A percentile compares a stretch with the other conserved stretches of the same genome.
Evolutionary conservation across 2,113 vertebrate species (phyloP).

Genomic region (Podocnemis expansa): DNA sequence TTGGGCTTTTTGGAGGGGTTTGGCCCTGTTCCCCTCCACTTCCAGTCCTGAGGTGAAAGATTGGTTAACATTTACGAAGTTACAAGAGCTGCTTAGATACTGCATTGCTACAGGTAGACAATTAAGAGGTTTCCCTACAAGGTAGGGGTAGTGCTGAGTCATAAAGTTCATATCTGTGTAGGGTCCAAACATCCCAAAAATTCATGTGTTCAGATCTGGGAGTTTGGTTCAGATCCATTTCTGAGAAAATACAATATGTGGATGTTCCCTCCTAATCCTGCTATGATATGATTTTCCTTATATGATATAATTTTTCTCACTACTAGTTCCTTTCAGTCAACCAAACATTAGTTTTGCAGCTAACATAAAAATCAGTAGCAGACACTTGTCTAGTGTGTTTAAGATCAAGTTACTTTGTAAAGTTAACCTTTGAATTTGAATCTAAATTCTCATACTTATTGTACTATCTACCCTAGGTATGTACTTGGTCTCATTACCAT

Average conservation of each 20-base stretch:
- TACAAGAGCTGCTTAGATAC: neutral
- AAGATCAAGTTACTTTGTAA: neutral
- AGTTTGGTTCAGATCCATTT: neutral
- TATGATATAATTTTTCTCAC: neutral
- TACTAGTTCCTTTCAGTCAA: neutral
- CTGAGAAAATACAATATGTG: neutral
- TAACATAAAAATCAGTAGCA: neutral
- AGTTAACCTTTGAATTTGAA: neutral
- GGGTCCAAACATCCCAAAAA: neutral
- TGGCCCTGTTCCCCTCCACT: neutral
- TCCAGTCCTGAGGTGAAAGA: neutral
- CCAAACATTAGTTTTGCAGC: neutral
- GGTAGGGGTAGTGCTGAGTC: neutral
- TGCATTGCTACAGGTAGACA: neutral
- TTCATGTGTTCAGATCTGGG: neutral
- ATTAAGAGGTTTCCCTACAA: neutral
- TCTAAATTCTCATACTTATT: neutral
- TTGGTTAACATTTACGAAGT: neutral
- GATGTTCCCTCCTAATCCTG: neutral
- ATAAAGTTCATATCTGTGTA: neutral
- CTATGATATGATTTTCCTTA: too few relatives aligned
- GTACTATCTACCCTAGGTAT: neutral
- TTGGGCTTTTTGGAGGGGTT: conserved; percentile 10
- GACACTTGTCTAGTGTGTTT: neutral
- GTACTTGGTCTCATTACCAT: neutral